Base-by-base conservation (phyloP, 1,140 invertebrate genomes). In the Formica selysi region DNA sequence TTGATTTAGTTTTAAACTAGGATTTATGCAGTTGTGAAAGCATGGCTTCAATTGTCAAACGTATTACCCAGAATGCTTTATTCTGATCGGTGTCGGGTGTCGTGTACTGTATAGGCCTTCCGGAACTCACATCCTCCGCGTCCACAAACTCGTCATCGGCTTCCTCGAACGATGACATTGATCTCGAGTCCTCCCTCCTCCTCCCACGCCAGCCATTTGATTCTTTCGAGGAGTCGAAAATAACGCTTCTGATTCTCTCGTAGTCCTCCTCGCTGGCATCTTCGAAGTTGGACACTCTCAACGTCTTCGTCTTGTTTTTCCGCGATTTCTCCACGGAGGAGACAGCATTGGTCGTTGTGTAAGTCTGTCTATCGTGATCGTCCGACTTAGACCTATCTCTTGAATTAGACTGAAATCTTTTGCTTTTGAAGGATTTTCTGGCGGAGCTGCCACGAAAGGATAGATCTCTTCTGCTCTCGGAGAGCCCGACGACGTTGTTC, bases 31-130 rank as follows among this genome's bases (percentile, higher is more conserved):
- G 38, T 70, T 44, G 36, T 44, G 70, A 29, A 22, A 26, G 19
- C 32, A 57, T 26, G 44, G 3, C 48, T 59, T 67, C 48, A 11
- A 67, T 19, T 67, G 51, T 85, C 57, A 71, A 86, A 41, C 22
- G 74, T 78, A 91, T 95, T 95, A 95, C 95, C 95, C 95, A 95
- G 90, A 95, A 95, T 85, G 94, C 91, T 89, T 94, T 90, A 89
- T 91, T 93, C 36, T 91, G 79, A 78, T 91, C 91, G 74, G 90
- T 81, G 88, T 93, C 92, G 59, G 94, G 92, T 87, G 93, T 93
- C 32, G 87, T 83, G 86, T 92, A 94, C 70, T 93, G 87, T 76
- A 94, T 95, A 8, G 93, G 90, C 13, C 62, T 90, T 86, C 76
- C 73, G 36, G 80, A 86, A 87, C 87, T 92, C 85, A 91, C 91